Conservation (phyloP, 2,113 vertebrate species). For the Mesembrinibis cayennensis region DNA sequence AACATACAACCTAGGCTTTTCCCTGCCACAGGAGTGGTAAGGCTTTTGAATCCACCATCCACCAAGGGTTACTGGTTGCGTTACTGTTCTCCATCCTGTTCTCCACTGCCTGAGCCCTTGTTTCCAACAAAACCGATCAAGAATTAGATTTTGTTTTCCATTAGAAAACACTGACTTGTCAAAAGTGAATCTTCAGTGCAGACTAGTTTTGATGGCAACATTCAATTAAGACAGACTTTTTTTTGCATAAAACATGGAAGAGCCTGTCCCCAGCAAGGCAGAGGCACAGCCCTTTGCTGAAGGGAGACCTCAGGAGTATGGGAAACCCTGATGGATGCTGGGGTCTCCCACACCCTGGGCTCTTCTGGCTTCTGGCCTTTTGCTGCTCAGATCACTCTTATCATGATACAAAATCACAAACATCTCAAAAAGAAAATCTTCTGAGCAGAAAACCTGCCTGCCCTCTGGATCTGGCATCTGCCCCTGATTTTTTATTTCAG, state of each 20-base stretch:
- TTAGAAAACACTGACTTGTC: background rate
- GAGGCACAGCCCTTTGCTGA: background rate
- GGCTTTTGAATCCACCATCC: background rate
- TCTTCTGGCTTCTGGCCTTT: background rate
- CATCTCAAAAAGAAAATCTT: background rate
- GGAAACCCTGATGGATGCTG: background rate
- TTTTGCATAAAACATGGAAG: background rate
- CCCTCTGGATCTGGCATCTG: background rate
- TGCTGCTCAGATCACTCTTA: background rate
- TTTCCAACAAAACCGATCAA: background rate
- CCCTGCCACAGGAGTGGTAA: background rate
- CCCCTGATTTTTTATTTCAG: background rate
- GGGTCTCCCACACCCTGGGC: background rate
- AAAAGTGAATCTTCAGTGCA: fast-evolving
- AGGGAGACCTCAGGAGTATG: background rate
- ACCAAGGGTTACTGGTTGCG: background rate
- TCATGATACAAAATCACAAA: background rate
- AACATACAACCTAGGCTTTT: background rate
- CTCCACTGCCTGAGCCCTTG: background rate
- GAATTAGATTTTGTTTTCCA: background rate
- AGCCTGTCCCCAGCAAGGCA: background rate
- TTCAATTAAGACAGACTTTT: background rate
- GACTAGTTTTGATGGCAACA: background rate
- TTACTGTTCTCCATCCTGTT: background rate
- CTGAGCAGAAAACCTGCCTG: background rate